Evolutionary conservation across 2,888 invertebrate species (phyloP).

Genomic region (Formica aserva): DNA sequence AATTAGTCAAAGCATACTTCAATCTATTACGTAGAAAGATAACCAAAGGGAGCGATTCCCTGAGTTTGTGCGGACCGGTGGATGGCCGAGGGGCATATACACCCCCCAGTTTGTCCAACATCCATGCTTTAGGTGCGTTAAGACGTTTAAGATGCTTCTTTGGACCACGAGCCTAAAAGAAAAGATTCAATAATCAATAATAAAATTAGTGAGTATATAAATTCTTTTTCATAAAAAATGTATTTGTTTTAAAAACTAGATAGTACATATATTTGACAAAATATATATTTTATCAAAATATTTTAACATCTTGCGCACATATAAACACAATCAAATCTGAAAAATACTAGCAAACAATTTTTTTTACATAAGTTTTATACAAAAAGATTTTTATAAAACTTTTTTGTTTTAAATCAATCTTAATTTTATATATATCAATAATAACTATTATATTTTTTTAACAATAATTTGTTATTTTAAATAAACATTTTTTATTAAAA

Average conservation of each 20-base stretch:
- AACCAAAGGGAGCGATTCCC: conserved; percentile 98
- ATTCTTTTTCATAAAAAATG: neutral
- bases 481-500: neutral
- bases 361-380: neutral
- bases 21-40: conserved; percentile 98
- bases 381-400: neutral
- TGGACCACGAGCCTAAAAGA: conserved; percentile 96
- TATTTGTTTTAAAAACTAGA: neutral
- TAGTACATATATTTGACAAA: neutral
- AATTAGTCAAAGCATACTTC: conserved; percentile 98
- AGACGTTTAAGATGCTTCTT: conserved; percentile 99
- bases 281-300: neutral
- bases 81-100: conserved; percentile 99
- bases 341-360: neutral
- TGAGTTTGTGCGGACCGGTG: conserved; percentile 98
- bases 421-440: neutral
- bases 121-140: conserved; percentile 99
- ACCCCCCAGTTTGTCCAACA: conserved; percentile 99
- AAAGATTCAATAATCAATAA: conserved; percentile 42
- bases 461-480: neutral
- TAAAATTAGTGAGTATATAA: neutral
- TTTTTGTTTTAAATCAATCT: neutral
- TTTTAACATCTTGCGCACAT: neutral
- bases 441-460: neutral
- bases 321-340: neutral